phyloP scores from a whole-genome alignment of 1,140 invertebrate species.

The Musca domestica region DNA sequence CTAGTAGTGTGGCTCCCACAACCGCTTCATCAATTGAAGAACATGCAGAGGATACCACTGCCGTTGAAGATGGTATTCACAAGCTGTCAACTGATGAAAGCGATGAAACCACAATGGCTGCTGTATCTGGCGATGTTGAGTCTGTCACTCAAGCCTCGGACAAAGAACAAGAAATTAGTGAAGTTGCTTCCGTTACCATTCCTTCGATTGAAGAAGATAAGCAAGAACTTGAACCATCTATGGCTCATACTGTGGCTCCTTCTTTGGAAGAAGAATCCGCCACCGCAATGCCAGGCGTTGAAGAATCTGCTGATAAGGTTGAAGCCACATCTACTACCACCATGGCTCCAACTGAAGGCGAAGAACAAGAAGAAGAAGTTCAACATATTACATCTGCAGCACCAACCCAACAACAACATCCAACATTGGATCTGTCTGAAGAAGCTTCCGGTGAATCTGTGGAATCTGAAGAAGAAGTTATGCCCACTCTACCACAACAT shows the following conservation, averaged over 20 bases:
- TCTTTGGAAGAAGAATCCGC: constrained; percentile 1
- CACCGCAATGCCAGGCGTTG: background rate
- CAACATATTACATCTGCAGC: background rate
- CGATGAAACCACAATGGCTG: background rate
- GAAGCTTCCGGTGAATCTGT: constrained; percentile 43
- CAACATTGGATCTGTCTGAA: constrained; percentile 28
- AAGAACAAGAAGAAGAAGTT: background rate
- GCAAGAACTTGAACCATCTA: constrained; percentile 29
- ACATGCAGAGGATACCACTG: constrained; percentile 20
- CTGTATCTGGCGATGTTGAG: background rate
- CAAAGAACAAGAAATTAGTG: constrained; percentile 9
- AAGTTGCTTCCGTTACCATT: constrained; percentile 15
- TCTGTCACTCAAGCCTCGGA: background rate
- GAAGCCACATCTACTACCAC: background rate
- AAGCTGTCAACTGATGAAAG: background rate
- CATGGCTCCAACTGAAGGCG: constrained; percentile 3
- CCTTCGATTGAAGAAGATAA: constrained; percentile 28
- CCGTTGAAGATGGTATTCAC: constrained; percentile 28
- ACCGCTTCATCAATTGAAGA: constrained; percentile 27
- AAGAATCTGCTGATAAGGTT: background rate
- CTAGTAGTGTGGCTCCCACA: constrained; percentile 30
- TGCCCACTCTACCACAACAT: constrained; percentile 19
- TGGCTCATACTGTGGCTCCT: constrained; percentile 9
- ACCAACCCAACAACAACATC: constrained; percentile 4
- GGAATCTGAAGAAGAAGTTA: constrained; percentile 44